Base-by-base conservation (phyloP, 53 echinoderm and acorn worm genomes). In the Patiria pectinifera region DNA sequence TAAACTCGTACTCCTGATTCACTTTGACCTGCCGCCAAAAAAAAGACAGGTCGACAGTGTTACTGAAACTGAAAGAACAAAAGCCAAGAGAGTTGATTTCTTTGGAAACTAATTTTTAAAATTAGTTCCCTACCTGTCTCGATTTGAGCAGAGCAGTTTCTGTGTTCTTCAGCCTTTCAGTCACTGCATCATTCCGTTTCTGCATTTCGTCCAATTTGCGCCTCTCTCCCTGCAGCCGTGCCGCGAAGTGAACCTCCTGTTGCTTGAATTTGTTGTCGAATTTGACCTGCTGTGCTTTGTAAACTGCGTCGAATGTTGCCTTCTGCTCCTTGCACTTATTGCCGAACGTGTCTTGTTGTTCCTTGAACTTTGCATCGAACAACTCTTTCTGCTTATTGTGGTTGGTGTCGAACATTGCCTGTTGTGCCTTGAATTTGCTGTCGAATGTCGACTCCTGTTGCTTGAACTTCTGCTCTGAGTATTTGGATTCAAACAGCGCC, bases 1-100 rank as follows among this genome's bases (percentile, higher is more conserved):
- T 90, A 14, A 90, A 90, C 70, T 90, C 49, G 70, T 90, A 90
- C 90, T 90, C 90, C 22, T 90, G 90, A 22, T 80, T 90, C 69
- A 90, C 90, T 69, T 90, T 90, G 48, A 90, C 81, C 90, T 90
- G 82, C 10, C 15, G 12, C 81, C 14, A 81, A 47, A 81, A 4
- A 43, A 76, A 43, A 35, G 35, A 35, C 0, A 76, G 7, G 43
- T 26, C 43, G 25, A 26, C 25, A 76, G 35, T 76, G 5, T 26
- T 4, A 26, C 23, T 76, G 5, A 15, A 48, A 18, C 6, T 12
- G 14, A 14, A 6, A 8, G 53, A 8, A 53, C 53, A 53, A 35
- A 35, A 53, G 53, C 8, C 1, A 53, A 5, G 5, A 53, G 53
- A 53, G 53, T 35, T 53, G 53, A 53, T 53, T 6, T 53, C 53